phyloP scores from a whole-genome alignment of 2,113 vertebrate species.

The Pandion haliaetus region DNA sequence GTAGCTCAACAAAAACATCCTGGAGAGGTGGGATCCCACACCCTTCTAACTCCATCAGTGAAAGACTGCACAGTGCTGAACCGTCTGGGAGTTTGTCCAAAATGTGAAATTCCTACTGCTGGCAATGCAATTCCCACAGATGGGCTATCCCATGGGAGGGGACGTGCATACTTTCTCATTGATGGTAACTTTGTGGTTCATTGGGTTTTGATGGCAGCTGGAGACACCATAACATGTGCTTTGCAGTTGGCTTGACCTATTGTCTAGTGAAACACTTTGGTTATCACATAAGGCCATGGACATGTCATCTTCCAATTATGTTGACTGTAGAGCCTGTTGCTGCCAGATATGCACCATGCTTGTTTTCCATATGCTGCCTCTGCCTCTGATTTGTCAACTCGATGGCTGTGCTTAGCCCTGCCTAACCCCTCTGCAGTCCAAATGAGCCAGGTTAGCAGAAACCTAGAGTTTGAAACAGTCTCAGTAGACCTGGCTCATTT shows the following conservation, averaged over 20 bases:
- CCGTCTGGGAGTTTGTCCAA: not conserved
- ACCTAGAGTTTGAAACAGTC: not conserved
- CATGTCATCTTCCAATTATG: not conserved
- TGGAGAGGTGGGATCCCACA: not conserved
- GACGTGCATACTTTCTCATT: not conserved
- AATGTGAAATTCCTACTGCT: not conserved
- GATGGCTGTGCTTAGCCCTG: not conserved
- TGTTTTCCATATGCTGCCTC: not conserved
- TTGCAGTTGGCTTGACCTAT: not conserved
- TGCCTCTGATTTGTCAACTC: not conserved
- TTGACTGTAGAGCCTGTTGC: not conserved
- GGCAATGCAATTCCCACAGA: not conserved
- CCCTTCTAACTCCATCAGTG: not conserved
- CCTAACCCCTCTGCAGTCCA: not conserved
- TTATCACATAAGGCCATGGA: not conserved
- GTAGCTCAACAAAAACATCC: not conserved
- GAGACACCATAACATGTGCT: not conserved
- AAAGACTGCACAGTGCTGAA: not conserved
- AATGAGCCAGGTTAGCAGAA: not conserved
- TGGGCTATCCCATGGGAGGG: not conserved
- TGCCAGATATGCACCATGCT: not conserved
- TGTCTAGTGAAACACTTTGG: not conserved
- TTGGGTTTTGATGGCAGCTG: not conserved
- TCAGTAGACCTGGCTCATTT: not conserved
- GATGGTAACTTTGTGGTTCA: not conserved